Evolutionary conservation across 64 coral and sea anemone genomes (phyloP), one percentile per base, ranked within the genome.

Genomic region (Montipora foliosa): DNA sequence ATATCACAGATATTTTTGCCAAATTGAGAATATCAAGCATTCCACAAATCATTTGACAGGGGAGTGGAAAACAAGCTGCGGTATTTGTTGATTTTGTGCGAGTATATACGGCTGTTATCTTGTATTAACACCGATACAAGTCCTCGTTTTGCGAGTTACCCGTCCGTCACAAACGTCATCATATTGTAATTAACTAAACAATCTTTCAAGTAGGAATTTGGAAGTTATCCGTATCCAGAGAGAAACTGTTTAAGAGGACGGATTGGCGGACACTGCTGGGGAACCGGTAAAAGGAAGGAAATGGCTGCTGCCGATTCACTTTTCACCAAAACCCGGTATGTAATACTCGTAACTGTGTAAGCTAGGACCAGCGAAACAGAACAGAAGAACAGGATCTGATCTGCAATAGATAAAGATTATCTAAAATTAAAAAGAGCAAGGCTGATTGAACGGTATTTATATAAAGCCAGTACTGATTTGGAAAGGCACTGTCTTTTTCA

Each of bases 101-200:
- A 78, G 76, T 50, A 78, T 45, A 78, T 78, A 78, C 76, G 66
- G 13, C 8, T 50, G 61, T 86, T 70, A 86, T 86, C 82, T 71
- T 16, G 37, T 51, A 86, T 71, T 1, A 7, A 50, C 82, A 50
- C 3, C 8, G 82, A 86, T 21, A 22, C 62, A 22, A 50, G 11
- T 17, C 9, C 44, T 11, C 7, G 44, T 72, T 69, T 21, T 20
- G 19, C 10, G 45, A 86, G 44, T 21, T 25, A 71, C 51, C 82
- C n/a, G 17, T 50, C 47, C 46, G 68, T 72, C 66, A 5, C 10
- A 15, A 6, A 9, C 71, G 62, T 86, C 82, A 71, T 66, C 62
- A 86, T 4, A 45, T 44, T 67, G 13, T 45, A 47, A 67, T 84
- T 84, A 67, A 20, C 6, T 60, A 84, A 67, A 67, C 60, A 24